Evolutionary conservation across 2,797 vertebrate species (phyloP).

Genomic region (Helostoma temminkii): DNA sequence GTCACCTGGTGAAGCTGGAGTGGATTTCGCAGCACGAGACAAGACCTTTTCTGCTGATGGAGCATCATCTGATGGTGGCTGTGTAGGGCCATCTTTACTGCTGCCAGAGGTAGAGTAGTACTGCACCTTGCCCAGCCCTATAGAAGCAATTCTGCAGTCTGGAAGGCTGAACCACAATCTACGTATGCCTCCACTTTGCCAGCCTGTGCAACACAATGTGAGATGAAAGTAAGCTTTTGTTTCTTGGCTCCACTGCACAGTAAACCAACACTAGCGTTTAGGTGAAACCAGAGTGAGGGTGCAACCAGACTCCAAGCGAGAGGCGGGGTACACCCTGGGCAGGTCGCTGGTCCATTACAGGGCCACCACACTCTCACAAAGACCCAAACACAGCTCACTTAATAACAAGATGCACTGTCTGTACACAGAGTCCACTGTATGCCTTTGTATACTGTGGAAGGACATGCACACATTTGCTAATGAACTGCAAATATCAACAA

Average conservation of each 20-base stretch:
- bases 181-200: constrained; percentile 82
- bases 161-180: constrained; percentile 81
- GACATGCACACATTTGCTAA: no score
- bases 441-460: no score
- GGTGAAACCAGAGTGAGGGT: not conserved
- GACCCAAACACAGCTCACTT: no score
- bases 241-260: no score
- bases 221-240: not conserved
- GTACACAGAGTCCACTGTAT: no score
- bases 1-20: constrained; percentile 66
- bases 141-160: constrained; percentile 79
- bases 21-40: constrained; percentile 44
- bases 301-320: no score
- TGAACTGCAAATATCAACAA: not conserved
- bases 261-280: not conserved
- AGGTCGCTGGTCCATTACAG: no score
- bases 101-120: constrained; percentile 87
- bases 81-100: constrained; percentile 84
- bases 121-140: constrained; percentile 84
- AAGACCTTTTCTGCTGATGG: constrained; percentile 57
- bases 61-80: constrained; percentile 47
- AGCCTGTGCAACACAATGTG: constrained; percentile 80
- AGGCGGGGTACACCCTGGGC: no score
- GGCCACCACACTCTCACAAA: no score
- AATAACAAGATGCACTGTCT: no score